These are phyloP conservation scores for Hucho hucho DNA, from an alignment of 2,113 vertebrate genomes.

Conservation along the genomic window DNA sequence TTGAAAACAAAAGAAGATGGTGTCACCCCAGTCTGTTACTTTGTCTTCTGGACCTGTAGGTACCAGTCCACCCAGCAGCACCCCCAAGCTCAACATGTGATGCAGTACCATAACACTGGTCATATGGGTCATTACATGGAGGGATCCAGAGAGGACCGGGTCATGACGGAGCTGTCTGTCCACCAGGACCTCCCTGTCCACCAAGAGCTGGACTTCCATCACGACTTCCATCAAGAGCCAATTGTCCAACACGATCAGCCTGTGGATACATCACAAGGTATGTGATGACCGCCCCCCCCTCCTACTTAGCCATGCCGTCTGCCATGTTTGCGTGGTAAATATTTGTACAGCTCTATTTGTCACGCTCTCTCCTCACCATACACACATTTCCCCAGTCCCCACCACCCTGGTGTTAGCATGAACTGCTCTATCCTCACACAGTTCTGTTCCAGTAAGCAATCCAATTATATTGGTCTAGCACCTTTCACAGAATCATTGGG, in stretches of 20 bases:
- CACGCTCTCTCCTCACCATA: neutral
- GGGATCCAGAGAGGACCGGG: conserved; percentile 52
- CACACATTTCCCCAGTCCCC: too few species aligned
- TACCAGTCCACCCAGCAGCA: conserved; percentile 67
- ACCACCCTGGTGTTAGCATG: too few species aligned
- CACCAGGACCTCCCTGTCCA: conserved; percentile 56
- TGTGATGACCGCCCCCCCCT: too few species aligned
- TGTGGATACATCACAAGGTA: conserved; percentile 48
- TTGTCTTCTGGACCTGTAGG: conserved; percentile 46
- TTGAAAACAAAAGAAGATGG: neutral
- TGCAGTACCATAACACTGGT: conserved; percentile 50
- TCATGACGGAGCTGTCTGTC: conserved; percentile 63
- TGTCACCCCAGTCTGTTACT: neutral
- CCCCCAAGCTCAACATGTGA: conserved; percentile 48
- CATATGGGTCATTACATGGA: conserved; percentile 49
- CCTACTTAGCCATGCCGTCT: too few species aligned
- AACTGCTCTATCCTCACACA: too few species aligned
- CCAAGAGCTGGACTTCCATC: conserved; percentile 44
- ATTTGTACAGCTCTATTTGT: neutral
- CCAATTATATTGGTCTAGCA: too few species aligned
- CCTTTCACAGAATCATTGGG: too few species aligned
- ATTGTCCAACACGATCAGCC: conserved; percentile 36
- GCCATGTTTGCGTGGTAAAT: neutral
- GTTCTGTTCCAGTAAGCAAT: too few species aligned
- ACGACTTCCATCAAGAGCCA: conserved; percentile 36